These are phyloP conservation scores for Machaerirhynchus nigripectus DNA, from an alignment of 2,113 vertebrate species.

Conservation along the genomic window DNA sequence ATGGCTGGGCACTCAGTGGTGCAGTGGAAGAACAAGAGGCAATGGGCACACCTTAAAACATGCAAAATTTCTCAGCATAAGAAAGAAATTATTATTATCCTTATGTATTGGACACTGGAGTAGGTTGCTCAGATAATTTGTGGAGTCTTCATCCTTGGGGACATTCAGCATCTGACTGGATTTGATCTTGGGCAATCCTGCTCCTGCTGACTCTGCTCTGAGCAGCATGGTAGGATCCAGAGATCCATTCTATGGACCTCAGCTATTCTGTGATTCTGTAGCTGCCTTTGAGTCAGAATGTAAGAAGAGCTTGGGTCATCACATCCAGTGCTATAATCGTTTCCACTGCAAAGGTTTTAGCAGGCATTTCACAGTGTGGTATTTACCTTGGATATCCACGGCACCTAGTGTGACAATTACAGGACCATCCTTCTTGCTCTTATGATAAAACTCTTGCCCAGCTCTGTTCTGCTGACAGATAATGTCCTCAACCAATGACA, in stretches of 20 bases:
- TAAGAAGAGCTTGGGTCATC: neutral
- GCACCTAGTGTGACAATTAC: conserved; percentile 72
- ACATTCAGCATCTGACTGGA: neutral
- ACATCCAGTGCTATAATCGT: neutral
- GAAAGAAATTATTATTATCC: too few relatives aligned
- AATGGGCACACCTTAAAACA: neutral
- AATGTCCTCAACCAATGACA: conserved; percentile 85
- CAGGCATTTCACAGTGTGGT: neutral
- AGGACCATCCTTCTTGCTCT: conserved; percentile 62
- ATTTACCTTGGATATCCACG: conserved; percentile 78
- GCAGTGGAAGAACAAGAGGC: neutral
- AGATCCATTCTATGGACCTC: neutral
- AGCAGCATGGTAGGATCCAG: neutral
- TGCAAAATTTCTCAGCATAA: neutral
- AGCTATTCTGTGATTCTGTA: neutral
- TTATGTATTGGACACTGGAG: neutral
- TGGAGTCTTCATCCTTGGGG: neutral
- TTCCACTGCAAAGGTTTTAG: neutral
- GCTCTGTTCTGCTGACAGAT: conserved; percentile 79
- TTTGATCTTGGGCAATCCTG: neutral
- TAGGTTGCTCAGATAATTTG: neutral
- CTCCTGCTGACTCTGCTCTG: neutral
- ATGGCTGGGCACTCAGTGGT: neutral
- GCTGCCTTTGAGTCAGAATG: neutral
- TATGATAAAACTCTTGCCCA: conserved; percentile 70